Evolutionary conservation across 2,113 vertebrate species (phyloP), one percentile per base, ranked within the genome.

Genomic region (Cercopithecus mona): DNA sequence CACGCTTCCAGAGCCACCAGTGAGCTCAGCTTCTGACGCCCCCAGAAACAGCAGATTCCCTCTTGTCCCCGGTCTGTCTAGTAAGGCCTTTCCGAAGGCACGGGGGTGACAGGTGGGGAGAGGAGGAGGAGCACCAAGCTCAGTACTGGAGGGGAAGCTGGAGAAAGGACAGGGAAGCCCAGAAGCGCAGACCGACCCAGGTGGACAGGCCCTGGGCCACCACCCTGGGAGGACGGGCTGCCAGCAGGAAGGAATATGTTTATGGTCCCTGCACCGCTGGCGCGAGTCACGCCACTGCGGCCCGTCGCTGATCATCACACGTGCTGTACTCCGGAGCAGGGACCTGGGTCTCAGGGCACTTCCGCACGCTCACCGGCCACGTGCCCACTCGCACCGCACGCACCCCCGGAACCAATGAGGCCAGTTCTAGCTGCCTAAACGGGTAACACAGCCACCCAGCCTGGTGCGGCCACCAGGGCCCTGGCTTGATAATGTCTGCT

Each of bases 251-350:
- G 66, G 79, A 3, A 17, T 12, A 5, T 3, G 7, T 0, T 4
- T 6, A 35, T 25, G 43, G 76, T 50, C 68, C 16, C 93, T 0
- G 3, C 14, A 52, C 11, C 0, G 3, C 2, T 11, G 16, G 48
- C 18, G 3, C 2, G 0, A 27, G 57, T 12, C 38, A 5, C 66
- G 10, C 25, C 11, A 5, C 16, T 0, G 27, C 2, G 2, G 55
- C 40, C 38, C 38, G 0, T 22, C 40, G 25, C 40, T 3, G 18
- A 40, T 1, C 9, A 11, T 6, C 18, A 12, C 55, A 43, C 22
- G 8, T 5, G 40, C 9, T 8, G 27, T 40, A 27, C 61, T 22
- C 66, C 40, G 11, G 3, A 13, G 45, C 75, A 35, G 25, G 16
- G 32, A 18, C 45, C 11, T 30, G 8, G 35, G 16, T 75, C 45